Percentiles rank a stretch among this genome's conserved stretches.
phyloP scores from a whole-genome alignment of 2,797 vertebrate genomes.

The Pseudochaenichthys georgianus region DNA sequence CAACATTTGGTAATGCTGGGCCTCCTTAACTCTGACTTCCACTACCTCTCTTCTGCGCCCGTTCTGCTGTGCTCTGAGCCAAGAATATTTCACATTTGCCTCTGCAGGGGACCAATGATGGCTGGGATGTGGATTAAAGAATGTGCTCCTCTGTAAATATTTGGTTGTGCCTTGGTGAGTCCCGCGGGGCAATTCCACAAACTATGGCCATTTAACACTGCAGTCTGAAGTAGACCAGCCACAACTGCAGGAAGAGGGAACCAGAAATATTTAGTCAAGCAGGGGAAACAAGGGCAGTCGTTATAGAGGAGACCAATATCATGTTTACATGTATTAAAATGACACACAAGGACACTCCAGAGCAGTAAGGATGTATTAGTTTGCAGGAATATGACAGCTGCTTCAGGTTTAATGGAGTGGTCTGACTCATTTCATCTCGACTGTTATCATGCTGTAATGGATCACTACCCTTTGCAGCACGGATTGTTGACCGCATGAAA shows the following conservation, averaged over 20 bases:
- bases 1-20: conserved; percentile 5
- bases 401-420: conserved; percentile 58
- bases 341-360: conserved; percentile 60
- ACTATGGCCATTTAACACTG: conserved; percentile 30
- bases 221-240: conserved; percentile 50
- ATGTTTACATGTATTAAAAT: conserved; percentile 56
- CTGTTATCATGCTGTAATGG: conserved; percentile 59
- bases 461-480: conserved; percentile 49
- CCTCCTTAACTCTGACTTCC: conserved; percentile 21
- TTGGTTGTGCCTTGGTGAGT: conserved; percentile 39
- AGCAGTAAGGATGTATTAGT: conserved; percentile 48
- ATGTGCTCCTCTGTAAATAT: conserved; percentile 60
- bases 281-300: conserved; percentile 61
- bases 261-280: conserved; percentile 59
- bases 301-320: conserved; percentile 47
- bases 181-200: conserved; percentile 17
- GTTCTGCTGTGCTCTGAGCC: conserved; percentile 57
- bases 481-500: conserved; percentile 60
- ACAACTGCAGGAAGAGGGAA: conserved; percentile 51
- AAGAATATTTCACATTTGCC: conserved; percentile 60
- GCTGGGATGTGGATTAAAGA: conserved; percentile 58
- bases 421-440: conserved; percentile 55
- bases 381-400: conserved; percentile 63
- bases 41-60: conserved; percentile 37
- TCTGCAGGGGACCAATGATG: conserved; percentile 58